A percentile compares a stretch with the other conserved stretches of the same genome.
Evolutionary conservation across 2,797 vertebrate species (phyloP).

Genomic region (Borostomias antarcticus): DNA sequence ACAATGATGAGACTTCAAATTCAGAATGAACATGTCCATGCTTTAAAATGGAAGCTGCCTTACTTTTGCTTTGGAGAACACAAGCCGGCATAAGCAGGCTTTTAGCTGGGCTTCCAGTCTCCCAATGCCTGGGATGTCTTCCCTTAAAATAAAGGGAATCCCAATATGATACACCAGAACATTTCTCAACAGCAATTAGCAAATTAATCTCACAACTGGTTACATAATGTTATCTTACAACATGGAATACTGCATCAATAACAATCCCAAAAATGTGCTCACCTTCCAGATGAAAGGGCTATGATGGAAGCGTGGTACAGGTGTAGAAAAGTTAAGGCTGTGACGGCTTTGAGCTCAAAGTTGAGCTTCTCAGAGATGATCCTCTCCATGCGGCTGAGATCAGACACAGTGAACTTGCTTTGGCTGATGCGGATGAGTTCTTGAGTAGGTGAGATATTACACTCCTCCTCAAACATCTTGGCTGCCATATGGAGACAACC

Average conservation of each 20-base stretch:
- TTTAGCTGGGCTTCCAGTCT: constrained; percentile 97
- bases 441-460: constrained; percentile 83
- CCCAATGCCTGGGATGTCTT: constrained; percentile 89
- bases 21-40: constrained; percentile 17
- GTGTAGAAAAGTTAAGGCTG: constrained; percentile 97
- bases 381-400: constrained; percentile 95
- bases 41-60: constrained; percentile 50
- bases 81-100: constrained; percentile 93
- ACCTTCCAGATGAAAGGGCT: constrained; percentile 86
- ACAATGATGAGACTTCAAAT: neutral
- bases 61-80: constrained; percentile 98
- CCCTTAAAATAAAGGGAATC: constrained; percentile 77
- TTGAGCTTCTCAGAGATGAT: constrained; percentile 95
- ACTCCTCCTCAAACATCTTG: constrained; percentile 85
- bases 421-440: constrained; percentile 98
- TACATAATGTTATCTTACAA: too few relatives aligned
- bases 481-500: constrained; percentile 93
- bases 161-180: constrained; percentile 49
- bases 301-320: constrained; percentile 88
- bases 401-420: constrained; percentile 95
- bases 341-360: constrained; percentile 91
- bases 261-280: constrained; percentile 32
- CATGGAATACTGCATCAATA: constrained; percentile 26
- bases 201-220: constrained; percentile 44
- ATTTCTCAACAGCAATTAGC: constrained; percentile 46